Evolutionary conservation across 2,113 vertebrate species (phyloP).

Genomic region (Caranx ignobilis): DNA sequence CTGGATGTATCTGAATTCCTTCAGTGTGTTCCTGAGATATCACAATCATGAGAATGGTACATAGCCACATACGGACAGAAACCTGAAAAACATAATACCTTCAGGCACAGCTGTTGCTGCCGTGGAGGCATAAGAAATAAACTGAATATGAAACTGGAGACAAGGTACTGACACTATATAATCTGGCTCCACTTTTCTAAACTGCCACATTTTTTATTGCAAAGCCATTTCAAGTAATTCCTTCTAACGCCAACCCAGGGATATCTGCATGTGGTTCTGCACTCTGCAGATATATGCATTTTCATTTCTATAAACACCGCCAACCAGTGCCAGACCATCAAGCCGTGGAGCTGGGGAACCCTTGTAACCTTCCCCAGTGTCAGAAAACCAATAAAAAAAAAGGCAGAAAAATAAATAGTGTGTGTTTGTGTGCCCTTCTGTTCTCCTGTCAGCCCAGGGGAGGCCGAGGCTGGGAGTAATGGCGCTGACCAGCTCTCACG

Average conservation of each 20-base stretch:
- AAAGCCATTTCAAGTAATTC: slow-evolving; percentile 65
- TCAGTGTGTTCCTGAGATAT: background rate
- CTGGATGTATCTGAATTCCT: background rate
- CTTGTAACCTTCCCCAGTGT: slow-evolving; percentile 67
- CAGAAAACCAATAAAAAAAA: slow-evolving; percentile 72
- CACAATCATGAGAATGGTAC: background rate
- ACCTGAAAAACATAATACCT: background rate
- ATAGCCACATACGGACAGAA: background rate
- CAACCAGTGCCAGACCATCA: slow-evolving; percentile 63
- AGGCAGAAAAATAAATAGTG: slow-evolving; percentile 64
- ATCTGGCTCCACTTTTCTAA: slow-evolving; percentile 54
- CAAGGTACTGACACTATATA: slow-evolving; percentile 19
- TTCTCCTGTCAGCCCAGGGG: slow-evolving; percentile 58
- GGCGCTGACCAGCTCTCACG: slow-evolving; percentile 59
- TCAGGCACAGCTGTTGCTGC: background rate
- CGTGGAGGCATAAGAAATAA: background rate
- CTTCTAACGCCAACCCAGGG: slow-evolving; percentile 40
- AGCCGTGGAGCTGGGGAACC: slow-evolving; percentile 56
- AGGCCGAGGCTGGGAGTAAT: slow-evolving; percentile 61
- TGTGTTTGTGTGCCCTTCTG: slow-evolving; percentile 57
- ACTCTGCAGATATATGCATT: slow-evolving; percentile 72
- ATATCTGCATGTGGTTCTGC: slow-evolving; percentile 69
- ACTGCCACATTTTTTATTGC: slow-evolving; percentile 47
- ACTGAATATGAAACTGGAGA: slow-evolving; percentile 30
- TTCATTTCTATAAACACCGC: slow-evolving; percentile 67